Base-by-base conservation (phyloP, 2,113 vertebrate genomes). In the Indri indri region DNA sequence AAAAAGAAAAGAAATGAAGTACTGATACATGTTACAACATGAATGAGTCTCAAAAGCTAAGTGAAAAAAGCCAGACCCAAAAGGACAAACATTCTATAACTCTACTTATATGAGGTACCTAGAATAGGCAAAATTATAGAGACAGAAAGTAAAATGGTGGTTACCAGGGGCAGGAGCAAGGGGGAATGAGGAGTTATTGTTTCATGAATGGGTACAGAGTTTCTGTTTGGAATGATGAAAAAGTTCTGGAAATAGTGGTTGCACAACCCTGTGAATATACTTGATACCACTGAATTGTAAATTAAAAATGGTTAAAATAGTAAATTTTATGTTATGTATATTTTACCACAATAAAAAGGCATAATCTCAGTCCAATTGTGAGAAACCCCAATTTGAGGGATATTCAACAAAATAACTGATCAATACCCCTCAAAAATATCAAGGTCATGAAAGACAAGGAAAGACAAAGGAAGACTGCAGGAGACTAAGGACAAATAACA, bases 321-420 rank as follows among this genome's bases (percentile, higher is more conserved):
- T 82, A 59, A 61, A 59, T 54, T 68, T 91, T 88, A 47, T 86
- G 70, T 87, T 37, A 40, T 34, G 6, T 34, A 66, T 54, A 80
- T 93, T 73, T 84, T 88, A 52, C 37, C 59, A 92, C 7, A 59
- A 77, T 90, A 77, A 71, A 93, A 89, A 84, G 18, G 27, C 14
- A 10, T 47, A 70, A 89, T 25, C 16, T 95, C 45, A 94, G n/a
- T 88, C 47, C 27, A 92, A 79, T 80, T 47, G 63, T 7, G 23
- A 94, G 50, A 88, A 94, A 95, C 84, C 45, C 20, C 90, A 88
- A 52, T 68, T 27, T 93, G 68, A 93, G 34, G 27, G 42, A 93
- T 5, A 63, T 14, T 68, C 74, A 93, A 93, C 68, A 66, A 91
- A 93, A 88, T 71, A 88, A 94, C 54, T 57, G 18, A 81, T 59